phyloP scores from a whole-genome alignment of 2,113 vertebrate genomes.

The Neodon shergylaensis region DNA sequence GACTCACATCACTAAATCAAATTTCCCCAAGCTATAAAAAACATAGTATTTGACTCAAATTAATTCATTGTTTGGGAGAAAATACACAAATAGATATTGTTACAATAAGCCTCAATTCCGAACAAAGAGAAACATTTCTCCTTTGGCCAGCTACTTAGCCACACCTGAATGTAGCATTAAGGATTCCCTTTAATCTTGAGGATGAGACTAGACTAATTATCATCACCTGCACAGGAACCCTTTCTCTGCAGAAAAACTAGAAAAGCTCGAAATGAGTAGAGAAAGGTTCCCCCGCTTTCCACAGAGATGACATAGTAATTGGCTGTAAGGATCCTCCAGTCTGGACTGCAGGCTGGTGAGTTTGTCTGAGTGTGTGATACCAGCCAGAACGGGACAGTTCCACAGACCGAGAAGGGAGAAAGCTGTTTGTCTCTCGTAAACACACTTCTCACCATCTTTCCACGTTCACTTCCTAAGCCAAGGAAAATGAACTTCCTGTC shows the following conservation, averaged over 20 bases:
- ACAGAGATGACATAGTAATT: neutral
- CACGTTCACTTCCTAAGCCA: slow-evolving; percentile 43
- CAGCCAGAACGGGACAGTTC: slow-evolving; percentile 2
- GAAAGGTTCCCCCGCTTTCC: slow-evolving; percentile 20
- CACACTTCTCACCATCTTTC: slow-evolving; percentile 29
- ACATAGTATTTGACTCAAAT: slow-evolving; percentile 59
- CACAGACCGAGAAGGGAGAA: slow-evolving; percentile 24
- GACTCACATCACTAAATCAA: slow-evolving; percentile 74
- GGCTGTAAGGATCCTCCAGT: slow-evolving; percentile 50
- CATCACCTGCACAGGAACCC: neutral
- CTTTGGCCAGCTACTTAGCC: neutral
- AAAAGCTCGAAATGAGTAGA: slow-evolving; percentile 16
- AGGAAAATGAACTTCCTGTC: slow-evolving; percentile 57
- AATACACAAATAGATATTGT: slow-evolving; percentile 55
- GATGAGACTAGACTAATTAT: neutral
- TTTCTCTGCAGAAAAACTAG: slow-evolving; percentile 5
- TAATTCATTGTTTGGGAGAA: slow-evolving; percentile 71
- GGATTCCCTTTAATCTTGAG: neutral
- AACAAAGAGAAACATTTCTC: slow-evolving; percentile 33
- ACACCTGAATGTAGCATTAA: slow-evolving; percentile 12
- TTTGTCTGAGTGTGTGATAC: neutral
- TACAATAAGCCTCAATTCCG: slow-evolving; percentile 32
- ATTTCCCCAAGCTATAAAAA: slow-evolving; percentile 57
- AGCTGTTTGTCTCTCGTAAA: slow-evolving; percentile 42
- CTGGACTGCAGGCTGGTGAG: slow-evolving; percentile 40